Base-by-base conservation (phyloP, 2,113 vertebrate species). In the Daboia siamensis region DNA sequence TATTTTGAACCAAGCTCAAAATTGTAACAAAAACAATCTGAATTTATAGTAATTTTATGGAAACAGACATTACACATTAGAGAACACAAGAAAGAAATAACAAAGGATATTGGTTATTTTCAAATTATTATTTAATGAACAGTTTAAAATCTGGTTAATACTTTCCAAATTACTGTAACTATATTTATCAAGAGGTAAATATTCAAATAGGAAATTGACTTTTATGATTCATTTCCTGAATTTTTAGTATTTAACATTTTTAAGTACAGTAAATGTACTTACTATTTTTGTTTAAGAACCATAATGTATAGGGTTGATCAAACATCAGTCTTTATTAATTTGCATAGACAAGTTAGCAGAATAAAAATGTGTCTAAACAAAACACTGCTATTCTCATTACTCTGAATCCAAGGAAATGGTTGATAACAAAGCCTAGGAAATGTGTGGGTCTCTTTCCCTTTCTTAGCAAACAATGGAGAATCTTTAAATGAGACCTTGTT, bases 201-300 rank as follows among this genome's bases (percentile, higher is more conserved):
- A 97, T 97, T 97, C 96, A 97, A 96, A 96, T 95, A 97, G 96
- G 97, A 95, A 98, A 98, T 96, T 96, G 94, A 95, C 96, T 97
- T 92, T 29, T 93, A 97, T 98, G 97, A 98, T 97, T 98, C 97
- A 98, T 46, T 97, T 98, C 97, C 97, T 98, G 97, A 94, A 96
- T 95, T 94, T 97, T 96, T 94, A 95, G 96, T 96, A 97, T 97
- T 97, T 97, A 98, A 97, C 95, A 95, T 89, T 93, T 92, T 96
- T 96, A 95, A 55, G 95, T 97, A 95, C 94, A 94, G 93, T 93
- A 96, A 95, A 54, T 94, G 96, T 90, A 97, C 94, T 96, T 95
- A 97, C 92, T 90, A 80, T 87, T 95, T 80, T 92, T 94, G 90
- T 94, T 93, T 94, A 96, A 94, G 89, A 24, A 92, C 90, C 21